These are phyloP conservation scores for Spinus pinus DNA, from an alignment of 2,797 vertebrate genomes.

Conservation along the genomic window DNA sequence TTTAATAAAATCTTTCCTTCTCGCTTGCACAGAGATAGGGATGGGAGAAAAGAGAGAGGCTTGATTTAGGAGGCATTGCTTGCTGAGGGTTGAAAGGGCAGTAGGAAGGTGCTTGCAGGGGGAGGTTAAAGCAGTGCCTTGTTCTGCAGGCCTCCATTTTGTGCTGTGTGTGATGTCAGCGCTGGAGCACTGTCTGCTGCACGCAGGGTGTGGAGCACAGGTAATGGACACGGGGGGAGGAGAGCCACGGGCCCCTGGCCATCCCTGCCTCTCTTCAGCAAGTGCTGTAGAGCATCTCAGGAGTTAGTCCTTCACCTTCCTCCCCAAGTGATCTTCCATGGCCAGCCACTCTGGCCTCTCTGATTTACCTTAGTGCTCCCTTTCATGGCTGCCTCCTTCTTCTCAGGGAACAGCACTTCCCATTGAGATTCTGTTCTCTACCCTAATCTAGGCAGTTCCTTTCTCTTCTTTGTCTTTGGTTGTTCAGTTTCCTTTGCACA, in stretches of 20 bases:
- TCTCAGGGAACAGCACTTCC: neutral
- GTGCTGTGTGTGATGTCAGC: conserved; percentile 59
- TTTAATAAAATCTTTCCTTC: neutral
- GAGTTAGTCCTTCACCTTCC: neutral
- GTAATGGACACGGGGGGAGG: neutral
- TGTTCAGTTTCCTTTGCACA: neutral
- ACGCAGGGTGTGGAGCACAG: conserved; percentile 17
- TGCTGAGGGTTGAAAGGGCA: neutral
- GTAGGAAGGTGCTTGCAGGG: neutral
- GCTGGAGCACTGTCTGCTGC: conserved; percentile 25
- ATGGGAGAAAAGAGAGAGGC: neutral
- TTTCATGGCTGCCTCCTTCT: neutral
- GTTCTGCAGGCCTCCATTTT: conserved; percentile 67
- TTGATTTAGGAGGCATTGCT: neutral
- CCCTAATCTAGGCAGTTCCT: neutral
- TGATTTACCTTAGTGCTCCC: neutral
- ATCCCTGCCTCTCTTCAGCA: neutral
- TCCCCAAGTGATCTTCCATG: neutral
- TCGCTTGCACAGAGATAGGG: neutral
- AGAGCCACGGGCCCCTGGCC: neutral
- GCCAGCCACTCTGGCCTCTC: neutral
- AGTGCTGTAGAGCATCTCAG: neutral
- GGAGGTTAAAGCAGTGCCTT: conserved; percentile 54
- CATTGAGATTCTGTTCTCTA: neutral
- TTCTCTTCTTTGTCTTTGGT: neutral